A percentile compares a stretch with the other conserved stretches of the same genome.
Evolutionary conservation across 2,797 vertebrate genomes (phyloP).

Genomic region (Psittacula echo): DNA sequence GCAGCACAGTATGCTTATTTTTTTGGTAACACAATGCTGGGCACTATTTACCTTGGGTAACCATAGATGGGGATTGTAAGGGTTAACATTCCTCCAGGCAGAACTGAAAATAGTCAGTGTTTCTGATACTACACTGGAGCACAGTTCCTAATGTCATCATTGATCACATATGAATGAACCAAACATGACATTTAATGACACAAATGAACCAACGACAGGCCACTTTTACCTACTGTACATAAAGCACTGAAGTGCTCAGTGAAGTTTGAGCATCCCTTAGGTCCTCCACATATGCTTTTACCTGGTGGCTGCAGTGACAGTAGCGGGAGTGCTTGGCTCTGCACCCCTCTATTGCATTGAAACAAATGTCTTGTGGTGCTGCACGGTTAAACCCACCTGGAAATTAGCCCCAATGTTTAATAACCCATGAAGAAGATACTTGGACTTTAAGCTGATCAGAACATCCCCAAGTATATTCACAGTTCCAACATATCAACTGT

Average conservation of each 20-base stretch:
- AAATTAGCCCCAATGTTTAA: background rate
- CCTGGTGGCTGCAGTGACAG: background rate
- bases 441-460: background rate
- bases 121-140: background rate
- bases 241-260: background rate
- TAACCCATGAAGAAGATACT: background rate
- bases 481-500: background rate
- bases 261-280: background rate
- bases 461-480: background rate
- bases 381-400: background rate
- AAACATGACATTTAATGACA: background rate
- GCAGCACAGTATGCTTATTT: background rate
- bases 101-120: background rate
- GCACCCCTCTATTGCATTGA: background rate
- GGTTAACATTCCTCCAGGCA: background rate
- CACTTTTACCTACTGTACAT: background rate
- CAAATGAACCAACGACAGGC: background rate
- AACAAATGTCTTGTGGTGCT: accelerated
- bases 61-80: background rate
- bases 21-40: background rate
- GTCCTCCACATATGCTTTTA: background rate
- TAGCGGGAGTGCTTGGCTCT: background rate
- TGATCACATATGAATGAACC: background rate
- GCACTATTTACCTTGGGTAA: background rate
- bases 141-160: background rate